phyloP scores from a whole-genome alignment of 2,888 invertebrate genomes.

The Lasioglossum oenotherae region DNA sequence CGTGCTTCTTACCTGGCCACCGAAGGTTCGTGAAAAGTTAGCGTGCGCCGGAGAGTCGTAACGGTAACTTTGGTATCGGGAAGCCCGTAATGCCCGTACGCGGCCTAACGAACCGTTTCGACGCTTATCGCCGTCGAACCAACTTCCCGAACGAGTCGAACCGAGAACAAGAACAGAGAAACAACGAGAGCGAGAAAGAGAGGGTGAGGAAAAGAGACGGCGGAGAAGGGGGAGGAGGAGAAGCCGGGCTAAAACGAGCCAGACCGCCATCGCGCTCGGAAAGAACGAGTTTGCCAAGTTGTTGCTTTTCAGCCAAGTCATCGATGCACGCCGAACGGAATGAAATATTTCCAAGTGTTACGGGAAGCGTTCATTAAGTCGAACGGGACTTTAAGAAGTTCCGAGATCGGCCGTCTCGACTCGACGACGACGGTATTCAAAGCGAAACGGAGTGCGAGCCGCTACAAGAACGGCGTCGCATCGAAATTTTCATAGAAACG shows the following conservation, averaged over 20 bases:
- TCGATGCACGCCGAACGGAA: slow-evolving; percentile 21
- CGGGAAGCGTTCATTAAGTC: slow-evolving; percentile 38
- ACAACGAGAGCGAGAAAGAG: background rate
- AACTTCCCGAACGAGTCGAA: slow-evolving; percentile 43
- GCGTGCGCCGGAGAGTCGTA: slow-evolving; percentile 22
- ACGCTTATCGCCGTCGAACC: slow-evolving; percentile 61
- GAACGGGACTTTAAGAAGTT: slow-evolving; percentile 12
- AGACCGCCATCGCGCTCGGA: slow-evolving; percentile 6
- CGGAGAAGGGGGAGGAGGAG: background rate
- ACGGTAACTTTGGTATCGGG: slow-evolving; percentile 56
- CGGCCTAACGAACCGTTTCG: slow-evolving; percentile 70
- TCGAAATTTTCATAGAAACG: background rate
- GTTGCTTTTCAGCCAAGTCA: slow-evolving; percentile 27
- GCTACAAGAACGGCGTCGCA: too few relatives aligned
- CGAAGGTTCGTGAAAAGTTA: slow-evolving; percentile 54
- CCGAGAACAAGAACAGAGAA: slow-evolving; percentile 29
- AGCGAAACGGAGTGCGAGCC: slow-evolving; percentile 3
- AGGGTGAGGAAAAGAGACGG: background rate
- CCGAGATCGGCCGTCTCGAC: background rate
- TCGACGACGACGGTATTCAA: background rate
- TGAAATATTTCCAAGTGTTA: slow-evolving; percentile 25
- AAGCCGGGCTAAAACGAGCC: background rate
- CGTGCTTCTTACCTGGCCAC: slow-evolving; percentile 25
- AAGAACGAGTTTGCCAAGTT: slow-evolving; percentile 42
- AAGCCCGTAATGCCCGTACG: slow-evolving; percentile 50